Conservation (phyloP, 2,113 vertebrate species). For the Polypterus bichir region DNA sequence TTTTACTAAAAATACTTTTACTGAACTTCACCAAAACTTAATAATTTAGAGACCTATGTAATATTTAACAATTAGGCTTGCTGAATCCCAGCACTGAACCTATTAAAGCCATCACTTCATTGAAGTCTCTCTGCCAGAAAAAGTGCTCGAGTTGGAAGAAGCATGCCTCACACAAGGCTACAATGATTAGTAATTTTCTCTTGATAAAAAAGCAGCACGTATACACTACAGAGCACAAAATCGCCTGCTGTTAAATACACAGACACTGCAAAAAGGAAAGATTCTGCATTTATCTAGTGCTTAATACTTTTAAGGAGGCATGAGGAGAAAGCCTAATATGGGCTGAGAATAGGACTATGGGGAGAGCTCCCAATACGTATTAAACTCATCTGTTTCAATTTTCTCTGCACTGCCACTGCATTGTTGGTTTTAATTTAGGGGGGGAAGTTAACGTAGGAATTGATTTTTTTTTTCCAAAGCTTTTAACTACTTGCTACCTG, state of each 20-base stretch:
- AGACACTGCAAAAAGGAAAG: slow-evolving; percentile 48
- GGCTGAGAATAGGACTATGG: slow-evolving; percentile 38
- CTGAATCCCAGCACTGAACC: slow-evolving; percentile 60
- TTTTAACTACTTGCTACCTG: slow-evolving; percentile 11
- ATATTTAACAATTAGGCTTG: slow-evolving; percentile 56
- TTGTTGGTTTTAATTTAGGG: slow-evolving; percentile 16
- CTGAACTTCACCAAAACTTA: slow-evolving; percentile 38
- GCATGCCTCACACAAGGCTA: slow-evolving; percentile 56
- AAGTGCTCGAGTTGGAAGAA: slow-evolving; percentile 54
- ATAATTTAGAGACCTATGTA: slow-evolving; percentile 61
- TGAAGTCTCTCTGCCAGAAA: slow-evolving; percentile 55
- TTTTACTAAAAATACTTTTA: not conserved
- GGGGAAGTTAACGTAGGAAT: slow-evolving; percentile 13
- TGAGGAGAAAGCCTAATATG: slow-evolving; percentile 46
- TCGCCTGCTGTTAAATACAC: slow-evolving; percentile 49
- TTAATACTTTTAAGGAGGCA: slow-evolving; percentile 44
- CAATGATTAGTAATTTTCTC: slow-evolving; percentile 59
- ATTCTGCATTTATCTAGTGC: slow-evolving; percentile 50
- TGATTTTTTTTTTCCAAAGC: slow-evolving; percentile 13
- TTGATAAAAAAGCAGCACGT: slow-evolving; percentile 52
- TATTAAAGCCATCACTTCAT: slow-evolving; percentile 58
- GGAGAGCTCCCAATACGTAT: slow-evolving; percentile 34
- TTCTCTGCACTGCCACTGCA: slow-evolving; percentile 26
- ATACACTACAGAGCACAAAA: slow-evolving; percentile 46
- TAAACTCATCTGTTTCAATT: slow-evolving; percentile 40